phyloP scores from a whole-genome alignment of 1,140 invertebrate genomes.

The Drosophila funebris region DNA sequence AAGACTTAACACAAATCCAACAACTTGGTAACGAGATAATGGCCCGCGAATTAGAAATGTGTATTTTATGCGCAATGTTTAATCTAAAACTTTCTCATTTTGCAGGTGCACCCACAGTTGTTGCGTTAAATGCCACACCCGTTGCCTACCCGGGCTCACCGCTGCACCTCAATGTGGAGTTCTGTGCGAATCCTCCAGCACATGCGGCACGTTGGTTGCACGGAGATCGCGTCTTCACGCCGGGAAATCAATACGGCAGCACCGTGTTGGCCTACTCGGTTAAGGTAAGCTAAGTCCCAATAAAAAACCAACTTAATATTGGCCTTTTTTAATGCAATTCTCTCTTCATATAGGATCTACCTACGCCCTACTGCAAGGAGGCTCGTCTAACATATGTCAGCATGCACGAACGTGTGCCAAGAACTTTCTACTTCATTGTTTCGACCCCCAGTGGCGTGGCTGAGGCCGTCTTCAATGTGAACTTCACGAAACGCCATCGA shows the following conservation, averaged over 20 bases:
- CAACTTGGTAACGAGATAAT: slow-evolving; percentile 19
- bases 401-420: slow-evolving; percentile 83
- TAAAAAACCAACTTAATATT: background rate
- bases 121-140: slow-evolving; percentile 84
- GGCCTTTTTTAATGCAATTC: background rate
- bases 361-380: slow-evolving; percentile 83
- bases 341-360: slow-evolving; percentile 64
- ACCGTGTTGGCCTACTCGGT: slow-evolving; percentile 82
- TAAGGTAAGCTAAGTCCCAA: slow-evolving; percentile 55
- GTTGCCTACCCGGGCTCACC: slow-evolving; percentile 85
- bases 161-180: slow-evolving; percentile 85
- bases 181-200: slow-evolving; percentile 85
- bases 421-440: slow-evolving; percentile 83
- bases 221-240: slow-evolving; percentile 82
- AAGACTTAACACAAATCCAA: background rate
- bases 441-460: slow-evolving; percentile 82
- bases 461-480: slow-evolving; percentile 81
- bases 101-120: slow-evolving; percentile 84
- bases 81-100: background rate
- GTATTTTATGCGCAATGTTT: background rate
- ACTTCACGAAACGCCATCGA: slow-evolving; percentile 80
- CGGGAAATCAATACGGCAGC: slow-evolving; percentile 83
- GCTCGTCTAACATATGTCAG: slow-evolving; percentile 83
- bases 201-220: slow-evolving; percentile 83
- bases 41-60: background rate